Evolutionary conservation across 2,888 invertebrate genomes (phyloP).

Genomic region (Tipula helvola): DNA sequence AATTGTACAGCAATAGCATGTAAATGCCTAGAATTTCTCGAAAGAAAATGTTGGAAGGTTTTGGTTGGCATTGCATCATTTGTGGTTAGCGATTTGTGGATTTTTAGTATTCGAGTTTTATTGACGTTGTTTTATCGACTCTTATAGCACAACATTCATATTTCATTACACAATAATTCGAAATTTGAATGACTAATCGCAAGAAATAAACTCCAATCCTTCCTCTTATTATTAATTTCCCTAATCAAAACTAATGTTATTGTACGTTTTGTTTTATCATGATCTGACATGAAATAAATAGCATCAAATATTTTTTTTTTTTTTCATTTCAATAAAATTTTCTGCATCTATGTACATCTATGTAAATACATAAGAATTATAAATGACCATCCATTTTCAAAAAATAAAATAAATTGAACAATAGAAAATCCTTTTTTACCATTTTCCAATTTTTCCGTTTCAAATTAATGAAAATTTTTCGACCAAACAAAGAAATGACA

Average conservation of each 20-base stretch:
- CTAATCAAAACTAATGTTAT: not conserved
- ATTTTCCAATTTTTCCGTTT: not conserved
- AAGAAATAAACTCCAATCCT: not conserved
- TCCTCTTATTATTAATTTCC: not conserved
- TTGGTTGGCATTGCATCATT: too few species aligned
- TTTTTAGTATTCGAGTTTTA: too few species aligned
- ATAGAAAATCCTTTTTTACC: not conserved
- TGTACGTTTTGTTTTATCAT: not conserved
- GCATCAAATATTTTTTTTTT: not conserved
- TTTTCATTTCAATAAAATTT: not conserved
- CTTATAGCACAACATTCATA: too few species aligned
- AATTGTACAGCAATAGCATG: too few species aligned
- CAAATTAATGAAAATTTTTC: not conserved
- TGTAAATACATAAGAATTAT: not conserved
- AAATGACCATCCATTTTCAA: not conserved
- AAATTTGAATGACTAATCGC: not conserved
- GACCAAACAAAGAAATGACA: not conserved
- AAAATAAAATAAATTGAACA: not conserved
- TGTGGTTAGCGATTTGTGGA: too few species aligned
- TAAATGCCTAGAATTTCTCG: too few species aligned
- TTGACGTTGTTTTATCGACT: too few species aligned
- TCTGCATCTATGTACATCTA: not conserved
- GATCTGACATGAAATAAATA: not conserved
- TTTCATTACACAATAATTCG: not conserved
- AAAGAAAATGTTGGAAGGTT: too few species aligned